Conservation (phyloP, 2,797 vertebrate species). For the Adrianichthys oophorus region DNA sequence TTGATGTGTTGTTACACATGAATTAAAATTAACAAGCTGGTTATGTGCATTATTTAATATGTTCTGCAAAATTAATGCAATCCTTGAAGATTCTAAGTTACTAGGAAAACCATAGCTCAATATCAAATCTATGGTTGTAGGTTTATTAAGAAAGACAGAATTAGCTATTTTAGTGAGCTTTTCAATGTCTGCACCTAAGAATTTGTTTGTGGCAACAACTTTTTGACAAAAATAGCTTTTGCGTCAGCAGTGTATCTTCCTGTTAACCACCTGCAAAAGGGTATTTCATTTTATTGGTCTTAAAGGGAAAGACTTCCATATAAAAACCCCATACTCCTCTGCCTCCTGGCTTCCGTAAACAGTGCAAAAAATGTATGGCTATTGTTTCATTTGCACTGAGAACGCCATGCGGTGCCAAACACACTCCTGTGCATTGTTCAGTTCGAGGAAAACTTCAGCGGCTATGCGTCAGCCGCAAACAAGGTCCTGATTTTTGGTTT, state of each 20-base stretch:
- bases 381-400: constrained; percentile 43
- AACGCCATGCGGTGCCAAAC: constrained; percentile 17
- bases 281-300: constrained; percentile 25
- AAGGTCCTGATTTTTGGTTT: constrained; percentile 12
- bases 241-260: constrained; percentile 7
- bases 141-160: background rate
- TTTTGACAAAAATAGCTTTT: constrained; percentile 1
- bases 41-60: no score
- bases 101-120: no score
- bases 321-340: constrained; percentile 1
- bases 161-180: background rate
- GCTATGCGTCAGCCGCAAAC: background rate
- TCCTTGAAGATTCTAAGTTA: no score
- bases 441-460: constrained; percentile 23
- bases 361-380: constrained; percentile 20
- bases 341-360: constrained; percentile 26
- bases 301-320: constrained; percentile 15
- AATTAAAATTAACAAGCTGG: no score
- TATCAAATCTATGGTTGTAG: background rate
- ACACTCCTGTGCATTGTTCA: constrained; percentile 43
- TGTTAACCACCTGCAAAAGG: constrained; percentile 8
- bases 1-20: no score
- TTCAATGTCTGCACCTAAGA: background rate
- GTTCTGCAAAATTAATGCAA: no score
- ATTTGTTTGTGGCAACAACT: background rate